A percentile compares a stretch with the other conserved stretches of the same genome.
These are phyloP conservation scores for Acanthaster planci DNA, from an alignment of 35 echinoderm and acorn worm genomes.

Conservation along the genomic window DNA sequence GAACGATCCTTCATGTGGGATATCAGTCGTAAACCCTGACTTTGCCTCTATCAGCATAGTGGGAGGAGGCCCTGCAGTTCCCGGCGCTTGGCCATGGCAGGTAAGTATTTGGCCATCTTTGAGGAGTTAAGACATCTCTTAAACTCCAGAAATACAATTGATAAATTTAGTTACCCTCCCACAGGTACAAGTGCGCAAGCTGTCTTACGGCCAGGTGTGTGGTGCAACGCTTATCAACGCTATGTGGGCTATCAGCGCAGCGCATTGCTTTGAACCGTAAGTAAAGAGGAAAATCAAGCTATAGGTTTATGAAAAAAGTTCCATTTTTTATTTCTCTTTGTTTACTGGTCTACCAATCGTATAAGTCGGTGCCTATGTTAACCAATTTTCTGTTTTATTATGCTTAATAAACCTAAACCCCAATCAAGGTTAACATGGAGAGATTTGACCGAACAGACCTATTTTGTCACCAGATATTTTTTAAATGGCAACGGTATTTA, in stretches of 20 bases:
- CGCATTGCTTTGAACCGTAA: constrained; percentile 45
- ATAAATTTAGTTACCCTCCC: neutral
- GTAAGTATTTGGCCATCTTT: neutral
- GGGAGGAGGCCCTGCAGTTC: constrained; percentile 25
- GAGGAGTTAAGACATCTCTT: neutral
- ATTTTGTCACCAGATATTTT: too few relatives aligned
- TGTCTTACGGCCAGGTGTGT: constrained; percentile 35
- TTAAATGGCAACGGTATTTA: too few relatives aligned
- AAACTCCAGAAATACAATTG: neutral
- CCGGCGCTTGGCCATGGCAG: constrained; percentile 51
- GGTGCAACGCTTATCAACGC: constrained; percentile 25
- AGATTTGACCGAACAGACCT: too few relatives aligned
- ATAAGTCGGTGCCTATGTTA: too few relatives aligned
- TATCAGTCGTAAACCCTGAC: neutral
- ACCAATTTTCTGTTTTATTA: too few relatives aligned
- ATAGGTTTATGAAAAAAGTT: neutral
- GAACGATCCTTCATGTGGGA: neutral
- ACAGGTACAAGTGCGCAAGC: constrained; percentile 33
- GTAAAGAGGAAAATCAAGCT: neutral
- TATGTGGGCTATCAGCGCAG: constrained; percentile 36
- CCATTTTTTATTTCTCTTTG: neutral
- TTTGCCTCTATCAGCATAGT: constrained; percentile 25
- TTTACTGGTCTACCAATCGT: too few relatives aligned
- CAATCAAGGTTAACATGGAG: too few relatives aligned
- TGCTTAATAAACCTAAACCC: too few relatives aligned